These are phyloP conservation scores for Mastomys natalensis DNA, from an alignment of 2,113 vertebrate species.

Conservation along the genomic window DNA sequence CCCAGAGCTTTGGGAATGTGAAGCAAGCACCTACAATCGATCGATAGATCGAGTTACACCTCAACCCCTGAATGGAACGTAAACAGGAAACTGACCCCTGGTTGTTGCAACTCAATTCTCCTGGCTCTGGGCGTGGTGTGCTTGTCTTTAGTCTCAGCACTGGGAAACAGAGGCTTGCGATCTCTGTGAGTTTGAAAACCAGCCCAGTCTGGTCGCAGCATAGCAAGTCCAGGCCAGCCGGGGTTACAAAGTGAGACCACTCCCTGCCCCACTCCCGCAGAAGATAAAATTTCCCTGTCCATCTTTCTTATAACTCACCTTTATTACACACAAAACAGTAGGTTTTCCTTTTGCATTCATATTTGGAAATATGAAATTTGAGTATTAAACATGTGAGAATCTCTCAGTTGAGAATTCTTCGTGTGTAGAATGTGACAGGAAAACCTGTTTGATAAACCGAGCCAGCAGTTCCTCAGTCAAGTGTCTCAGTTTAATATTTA, in stretches of 20 bases:
- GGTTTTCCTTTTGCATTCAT: not conserved
- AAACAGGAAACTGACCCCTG: not conserved
- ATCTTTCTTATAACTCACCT: not conserved
- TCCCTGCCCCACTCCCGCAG: accelerated
- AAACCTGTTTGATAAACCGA: not conserved
- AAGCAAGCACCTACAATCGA: not conserved
- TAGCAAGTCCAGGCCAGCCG: not conserved
- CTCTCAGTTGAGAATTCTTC: not conserved
- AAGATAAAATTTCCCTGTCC: not conserved
- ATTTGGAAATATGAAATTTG: not conserved
- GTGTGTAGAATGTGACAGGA: not conserved
- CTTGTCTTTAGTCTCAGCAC: not conserved
- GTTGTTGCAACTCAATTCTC: not conserved
- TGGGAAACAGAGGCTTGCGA: not conserved
- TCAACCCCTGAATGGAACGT: not conserved
- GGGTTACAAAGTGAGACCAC: not conserved
- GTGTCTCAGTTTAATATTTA: not conserved
- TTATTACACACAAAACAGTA: not conserved
- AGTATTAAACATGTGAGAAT: not conserved
- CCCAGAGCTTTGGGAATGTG: not conserved
- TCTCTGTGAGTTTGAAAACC: not conserved
- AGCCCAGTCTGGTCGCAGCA: not conserved
- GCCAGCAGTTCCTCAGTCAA: not conserved
- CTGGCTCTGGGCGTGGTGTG: not conserved
- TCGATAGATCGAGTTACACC: too few relatives aligned